These are phyloP conservation scores for Rhopalosiphum padi DNA, from an alignment of 1,140 invertebrate species.

Conservation along the genomic window DNA sequence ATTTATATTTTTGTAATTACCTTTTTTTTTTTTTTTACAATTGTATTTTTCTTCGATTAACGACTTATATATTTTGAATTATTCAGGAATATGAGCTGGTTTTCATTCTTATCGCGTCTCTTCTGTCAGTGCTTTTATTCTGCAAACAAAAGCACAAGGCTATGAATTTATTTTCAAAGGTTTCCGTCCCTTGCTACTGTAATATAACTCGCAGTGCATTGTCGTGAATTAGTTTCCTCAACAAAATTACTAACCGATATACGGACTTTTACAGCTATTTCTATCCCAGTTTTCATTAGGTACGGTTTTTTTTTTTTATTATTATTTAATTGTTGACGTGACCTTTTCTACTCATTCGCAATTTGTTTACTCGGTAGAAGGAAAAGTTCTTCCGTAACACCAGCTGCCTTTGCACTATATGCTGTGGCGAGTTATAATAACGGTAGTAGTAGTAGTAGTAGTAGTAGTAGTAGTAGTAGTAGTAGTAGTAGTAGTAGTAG, in stretches of 20 bases:
- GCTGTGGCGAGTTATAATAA: not conserved
- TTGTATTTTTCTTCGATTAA: not conserved
- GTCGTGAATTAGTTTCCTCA: not conserved
- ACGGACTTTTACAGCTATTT: not conserved
- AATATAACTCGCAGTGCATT: not conserved
- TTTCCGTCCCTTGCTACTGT: not conserved
- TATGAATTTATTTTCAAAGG: not conserved
- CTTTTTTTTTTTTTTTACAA: not conserved
- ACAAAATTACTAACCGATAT: not conserved
- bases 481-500: not conserved
- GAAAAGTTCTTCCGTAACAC: not conserved
- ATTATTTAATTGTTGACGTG: not conserved
- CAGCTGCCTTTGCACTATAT: not conserved
- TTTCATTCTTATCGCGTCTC: not conserved
- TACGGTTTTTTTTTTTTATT: not conserved
- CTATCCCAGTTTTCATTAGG: not conserved
- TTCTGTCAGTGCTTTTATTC: not conserved
- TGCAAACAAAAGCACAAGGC: not conserved
- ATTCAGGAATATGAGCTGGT: not conserved
- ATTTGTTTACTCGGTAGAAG: not conserved
- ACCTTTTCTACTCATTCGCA: not conserved
- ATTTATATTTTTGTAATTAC: not conserved
- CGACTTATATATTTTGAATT: not conserved
- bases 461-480: not conserved
- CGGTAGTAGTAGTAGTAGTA: not conserved